Conservation (phyloP, 1,140 invertebrate species). For the Sesamia nonagrioides region DNA sequence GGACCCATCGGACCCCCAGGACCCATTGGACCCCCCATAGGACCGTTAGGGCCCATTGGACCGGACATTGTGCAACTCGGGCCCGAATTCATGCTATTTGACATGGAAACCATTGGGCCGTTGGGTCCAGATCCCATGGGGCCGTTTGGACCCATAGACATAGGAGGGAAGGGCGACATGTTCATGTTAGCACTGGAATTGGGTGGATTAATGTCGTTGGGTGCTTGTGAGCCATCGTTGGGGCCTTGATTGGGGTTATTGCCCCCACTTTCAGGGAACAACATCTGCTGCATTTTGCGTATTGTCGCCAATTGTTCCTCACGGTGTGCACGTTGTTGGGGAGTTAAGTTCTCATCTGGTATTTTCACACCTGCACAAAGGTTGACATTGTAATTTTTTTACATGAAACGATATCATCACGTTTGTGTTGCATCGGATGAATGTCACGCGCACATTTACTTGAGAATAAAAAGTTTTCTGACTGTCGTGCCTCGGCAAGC, state of each 20-base stretch:
- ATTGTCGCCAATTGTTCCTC: constrained; percentile 97
- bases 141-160: constrained; percentile 77
- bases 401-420: not conserved
- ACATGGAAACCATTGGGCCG: constrained; percentile 82
- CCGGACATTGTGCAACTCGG: constrained; percentile 84
- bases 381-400: not conserved
- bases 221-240: constrained; percentile 68
- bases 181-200: constrained; percentile 81
- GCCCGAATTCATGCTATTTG: constrained; percentile 79
- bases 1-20: constrained; percentile 81
- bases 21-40: constrained; percentile 80
- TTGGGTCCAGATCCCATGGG: constrained; percentile 81
- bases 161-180: constrained; percentile 83
- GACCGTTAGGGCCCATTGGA: constrained; percentile 82
- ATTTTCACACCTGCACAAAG: constrained; percentile 92
- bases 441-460: not conserved
- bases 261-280: constrained; percentile 93
- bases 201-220: constrained; percentile 78
- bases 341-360: constrained; percentile 98
- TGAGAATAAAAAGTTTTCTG: not conserved
- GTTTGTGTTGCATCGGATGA: not conserved
- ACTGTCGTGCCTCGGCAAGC: too few species aligned
- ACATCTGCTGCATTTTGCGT: constrained; percentile 96
- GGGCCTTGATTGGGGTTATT: constrained; percentile 76
- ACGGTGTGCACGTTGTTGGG: constrained; percentile 97